Percentiles rank a stretch among this genome's conserved stretches.
These are phyloP conservation scores for Cydia pomonella DNA, from an alignment of 1,140 invertebrate genomes.

Conservation along the genomic window DNA sequence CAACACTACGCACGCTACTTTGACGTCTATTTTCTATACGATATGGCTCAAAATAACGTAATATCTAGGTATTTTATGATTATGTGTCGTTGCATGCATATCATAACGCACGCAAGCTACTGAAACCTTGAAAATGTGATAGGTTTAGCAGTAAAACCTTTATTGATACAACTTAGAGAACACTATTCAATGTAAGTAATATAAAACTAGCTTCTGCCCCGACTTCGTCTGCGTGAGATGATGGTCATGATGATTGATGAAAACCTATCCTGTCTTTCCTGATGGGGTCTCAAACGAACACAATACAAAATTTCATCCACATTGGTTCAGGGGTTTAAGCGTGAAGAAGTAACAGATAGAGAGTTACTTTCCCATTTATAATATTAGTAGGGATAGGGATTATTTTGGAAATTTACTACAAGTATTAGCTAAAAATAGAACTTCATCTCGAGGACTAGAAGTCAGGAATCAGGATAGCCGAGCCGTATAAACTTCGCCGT, in stretches of 20 bases:
- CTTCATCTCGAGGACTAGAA: background rate
- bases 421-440: too few relatives aligned
- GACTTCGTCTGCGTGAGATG: background rate
- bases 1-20: background rate
- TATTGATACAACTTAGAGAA: slow-evolving; percentile 4
- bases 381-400: too few relatives aligned
- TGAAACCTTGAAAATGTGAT: slow-evolving; percentile 5
- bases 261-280: too few relatives aligned
- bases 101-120: slow-evolving; percentile 5
- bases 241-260: too few relatives aligned
- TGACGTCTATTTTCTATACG: background rate
- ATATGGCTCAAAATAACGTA: background rate
- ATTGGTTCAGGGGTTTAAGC: too few relatives aligned
- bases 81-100: background rate
- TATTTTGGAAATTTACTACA: too few relatives aligned
- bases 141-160: slow-evolving; percentile 13
- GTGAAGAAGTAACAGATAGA: too few relatives aligned
- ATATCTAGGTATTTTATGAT: background rate
- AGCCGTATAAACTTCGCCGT: background rate
- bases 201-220: background rate
- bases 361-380: too few relatives aligned
- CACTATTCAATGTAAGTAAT: background rate
- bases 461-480: background rate
- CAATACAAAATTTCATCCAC: too few relatives aligned
- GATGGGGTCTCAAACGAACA: too few relatives aligned